A percentile compares a stretch with the other conserved stretches of the same genome.
These are phyloP conservation scores for Ctenochaetus hawaiiensis DNA, from an alignment of 2,797 vertebrate genomes.

Conservation along the genomic window DNA sequence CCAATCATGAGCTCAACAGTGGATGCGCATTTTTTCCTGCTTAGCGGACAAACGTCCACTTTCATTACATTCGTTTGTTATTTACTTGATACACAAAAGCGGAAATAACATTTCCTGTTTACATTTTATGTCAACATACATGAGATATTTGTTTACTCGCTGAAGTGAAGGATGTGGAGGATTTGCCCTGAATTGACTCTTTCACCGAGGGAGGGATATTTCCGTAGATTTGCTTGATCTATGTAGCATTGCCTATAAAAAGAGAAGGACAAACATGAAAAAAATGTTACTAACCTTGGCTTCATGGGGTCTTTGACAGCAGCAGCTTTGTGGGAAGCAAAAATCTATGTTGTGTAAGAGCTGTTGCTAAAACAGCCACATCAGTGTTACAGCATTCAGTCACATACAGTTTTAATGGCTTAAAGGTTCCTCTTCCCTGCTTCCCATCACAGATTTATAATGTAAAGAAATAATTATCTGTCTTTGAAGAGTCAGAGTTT, in stretches of 20 bases:
- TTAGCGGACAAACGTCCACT: background rate
- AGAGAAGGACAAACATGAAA: background rate
- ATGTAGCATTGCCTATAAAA: background rate
- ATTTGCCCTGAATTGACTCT: background rate
- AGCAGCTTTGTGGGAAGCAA: background rate
- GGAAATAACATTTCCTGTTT: background rate
- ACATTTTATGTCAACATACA: background rate
- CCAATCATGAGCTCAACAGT: background rate
- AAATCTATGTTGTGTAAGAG: background rate
- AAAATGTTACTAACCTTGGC: background rate
- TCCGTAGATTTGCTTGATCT: background rate
- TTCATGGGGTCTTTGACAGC: background rate
- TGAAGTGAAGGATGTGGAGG: too few species aligned
- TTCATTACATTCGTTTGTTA: background rate
- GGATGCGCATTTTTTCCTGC: background rate
- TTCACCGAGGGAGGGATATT: background rate
- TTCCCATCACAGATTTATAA: background rate
- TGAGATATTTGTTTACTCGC: background rate
- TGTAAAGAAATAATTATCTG: constrained; percentile 8
- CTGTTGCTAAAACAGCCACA: background rate
- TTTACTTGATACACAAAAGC: too few species aligned
- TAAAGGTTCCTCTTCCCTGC: background rate
- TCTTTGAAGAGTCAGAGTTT: background rate
- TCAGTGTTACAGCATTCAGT: background rate
- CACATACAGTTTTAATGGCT: background rate